Base-by-base conservation (phyloP, 2,888 invertebrate genomes). In the Meliscaeva auricollis region DNA sequence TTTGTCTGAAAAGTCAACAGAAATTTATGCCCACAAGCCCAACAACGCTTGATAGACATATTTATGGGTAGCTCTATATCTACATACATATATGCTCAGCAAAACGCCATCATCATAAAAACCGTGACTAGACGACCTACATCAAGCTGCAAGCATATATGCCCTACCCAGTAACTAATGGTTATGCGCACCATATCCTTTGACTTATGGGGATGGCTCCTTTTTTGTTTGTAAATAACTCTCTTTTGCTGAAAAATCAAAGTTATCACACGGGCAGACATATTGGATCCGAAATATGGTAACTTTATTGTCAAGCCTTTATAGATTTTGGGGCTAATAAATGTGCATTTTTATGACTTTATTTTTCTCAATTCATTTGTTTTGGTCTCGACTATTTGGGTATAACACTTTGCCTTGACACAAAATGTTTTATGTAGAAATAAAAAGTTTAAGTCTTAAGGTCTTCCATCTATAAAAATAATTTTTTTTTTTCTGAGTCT, bases 41-140 rank as follows among this genome's bases (percentile, higher is more conserved):
- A 69, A 69, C 62, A 38, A 32, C 64, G 54, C 22, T 69, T 76
- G 76, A 76, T 35, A 41, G 70, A 70, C 56, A 76, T 76, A 81
- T 76, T 81, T 77, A 81, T 81, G 81, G 22, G 0, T 20, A 3
- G 3, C 38, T 9, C 9, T 11, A 35, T n/a, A n/a, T n/a, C n/a
- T n/a, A n/a, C n/a, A n/a, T n/a, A n/a, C n/a, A n/a, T n/a, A n/a
- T n/a, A n/a, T 13, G 35, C 41, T 32, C 20, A 30, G 26, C 20
- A 22, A 46, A 69, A n/a, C 1, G 17, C 30, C 30, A 48, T 81
- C 80, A 81, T 62, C 62, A 62, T 69, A 69, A 77, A 70, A 56
- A 32, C 44, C 35, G n/a, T 20, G 50, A 35, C 46, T 15, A 48
- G 62, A 52, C 13, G 48, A 32, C 60, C 44, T 60, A 68, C 44